These are phyloP conservation scores for Montipora foliosa DNA, from an alignment of 64 coral and sea anemone genomes.

Conservation along the genomic window DNA sequence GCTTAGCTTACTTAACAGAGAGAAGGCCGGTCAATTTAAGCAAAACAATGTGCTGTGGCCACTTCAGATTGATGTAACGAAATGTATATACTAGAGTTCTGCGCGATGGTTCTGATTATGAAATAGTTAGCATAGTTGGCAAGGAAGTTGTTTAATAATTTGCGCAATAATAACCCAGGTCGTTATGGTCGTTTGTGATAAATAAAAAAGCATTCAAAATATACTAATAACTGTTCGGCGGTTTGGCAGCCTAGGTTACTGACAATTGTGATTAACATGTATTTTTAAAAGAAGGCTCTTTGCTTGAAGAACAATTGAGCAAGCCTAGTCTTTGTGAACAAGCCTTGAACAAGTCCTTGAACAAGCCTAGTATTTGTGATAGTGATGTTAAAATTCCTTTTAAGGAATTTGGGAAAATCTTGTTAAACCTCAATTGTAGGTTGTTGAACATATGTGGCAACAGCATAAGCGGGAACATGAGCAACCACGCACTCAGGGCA, in stretches of 20 bases:
- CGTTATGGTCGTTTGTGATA: slow-evolving; percentile 5
- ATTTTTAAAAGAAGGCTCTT: slow-evolving; percentile 15
- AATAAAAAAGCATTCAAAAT: slow-evolving; percentile 16
- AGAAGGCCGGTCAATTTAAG: slow-evolving; percentile 5
- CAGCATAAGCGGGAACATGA: slow-evolving; percentile 4
- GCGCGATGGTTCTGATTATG: not conserved
- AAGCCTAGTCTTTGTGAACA: too few species aligned
- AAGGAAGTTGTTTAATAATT: slow-evolving; percentile 3
- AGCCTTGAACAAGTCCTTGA: too few species aligned
- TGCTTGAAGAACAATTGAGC: not conserved
- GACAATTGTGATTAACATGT: not conserved
- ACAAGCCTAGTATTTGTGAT: not conserved
- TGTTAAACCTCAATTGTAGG: slow-evolving; percentile 17
- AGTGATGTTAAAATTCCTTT: not conserved
- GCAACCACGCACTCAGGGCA: slow-evolving; percentile 10
- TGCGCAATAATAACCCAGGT: not conserved
- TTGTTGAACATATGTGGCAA: slow-evolving; percentile 9
- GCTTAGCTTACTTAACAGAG: slow-evolving; percentile 14
- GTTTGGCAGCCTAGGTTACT: not conserved
- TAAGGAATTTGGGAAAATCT: not conserved
- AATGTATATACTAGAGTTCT: not conserved
- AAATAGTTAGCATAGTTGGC: slow-evolving; percentile 9
- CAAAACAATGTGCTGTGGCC: not conserved
- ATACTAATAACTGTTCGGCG: not conserved
- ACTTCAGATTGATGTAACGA: slow-evolving; percentile 13